phyloP scores from a whole-genome alignment of 35 echinoderm and acorn worm species.

The Strongylocentrotus purpuratus region DNA sequence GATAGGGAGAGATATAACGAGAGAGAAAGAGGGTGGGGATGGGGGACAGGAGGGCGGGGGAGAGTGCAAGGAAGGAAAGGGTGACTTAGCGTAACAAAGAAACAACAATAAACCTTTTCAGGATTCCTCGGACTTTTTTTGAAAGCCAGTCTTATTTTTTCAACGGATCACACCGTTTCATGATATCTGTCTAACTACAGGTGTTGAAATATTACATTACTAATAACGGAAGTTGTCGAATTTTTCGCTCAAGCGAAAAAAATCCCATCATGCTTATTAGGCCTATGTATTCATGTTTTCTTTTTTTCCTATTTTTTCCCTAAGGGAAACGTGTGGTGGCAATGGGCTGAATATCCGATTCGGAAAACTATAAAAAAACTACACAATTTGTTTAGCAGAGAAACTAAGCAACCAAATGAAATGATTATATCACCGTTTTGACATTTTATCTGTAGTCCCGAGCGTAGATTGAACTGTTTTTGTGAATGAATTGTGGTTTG shows the following conservation, averaged over 20 bases:
- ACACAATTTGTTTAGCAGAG: neutral
- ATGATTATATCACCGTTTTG: neutral
- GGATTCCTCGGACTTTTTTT: too few species aligned
- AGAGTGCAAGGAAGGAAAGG: neutral
- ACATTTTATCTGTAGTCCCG: neutral
- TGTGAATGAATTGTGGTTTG: slow-evolving; percentile 46
- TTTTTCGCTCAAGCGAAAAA: slow-evolving; percentile 2
- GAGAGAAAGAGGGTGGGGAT: neutral
- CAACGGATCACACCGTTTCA: too few species aligned
- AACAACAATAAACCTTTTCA: too few species aligned
- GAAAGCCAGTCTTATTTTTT: too few species aligned
- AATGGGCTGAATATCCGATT: slow-evolving; percentile 25
- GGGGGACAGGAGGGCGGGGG: neutral
- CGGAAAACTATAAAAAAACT: neutral
- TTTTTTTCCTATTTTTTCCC: neutral
- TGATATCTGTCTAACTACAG: neutral
- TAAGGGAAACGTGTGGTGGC: neutral
- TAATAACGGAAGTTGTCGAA: slow-evolving; percentile 27
- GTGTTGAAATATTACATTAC: neutral
- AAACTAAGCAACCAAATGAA: neutral
- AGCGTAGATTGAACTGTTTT: neutral
- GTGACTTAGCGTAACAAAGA: neutral
- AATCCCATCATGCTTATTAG: neutral
- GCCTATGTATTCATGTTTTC: neutral
- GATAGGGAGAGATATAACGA: neutral